Evolutionary conservation across 2,888 invertebrate genomes (phyloP).

Genomic region (Chymomyza procnemis): DNA sequence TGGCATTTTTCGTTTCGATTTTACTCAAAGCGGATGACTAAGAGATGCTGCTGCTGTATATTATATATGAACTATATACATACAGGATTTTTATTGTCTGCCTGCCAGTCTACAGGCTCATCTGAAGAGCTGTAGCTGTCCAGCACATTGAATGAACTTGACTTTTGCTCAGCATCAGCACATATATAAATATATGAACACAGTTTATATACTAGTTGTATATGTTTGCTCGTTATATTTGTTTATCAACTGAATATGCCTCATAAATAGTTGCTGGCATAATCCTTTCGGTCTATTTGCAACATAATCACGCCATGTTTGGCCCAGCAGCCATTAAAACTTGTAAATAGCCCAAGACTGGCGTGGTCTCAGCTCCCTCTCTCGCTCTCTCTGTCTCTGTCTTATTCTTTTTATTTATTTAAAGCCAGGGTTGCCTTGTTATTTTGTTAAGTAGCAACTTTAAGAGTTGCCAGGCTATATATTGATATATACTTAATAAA

Average conservation of each 20-base stretch:
- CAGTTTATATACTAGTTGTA: neutral
- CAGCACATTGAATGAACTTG: neutral
- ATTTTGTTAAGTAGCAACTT: no score
- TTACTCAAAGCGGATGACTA: slow-evolving; percentile 49
- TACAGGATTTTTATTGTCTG: neutral
- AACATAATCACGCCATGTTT: slow-evolving; percentile 11
- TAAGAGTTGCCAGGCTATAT: no score
- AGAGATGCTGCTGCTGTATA: slow-evolving; percentile 35
- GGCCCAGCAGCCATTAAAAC: slow-evolving; percentile 4
- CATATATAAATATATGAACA: neutral
- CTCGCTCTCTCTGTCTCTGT: neutral
- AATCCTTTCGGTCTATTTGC: slow-evolving; percentile 37
- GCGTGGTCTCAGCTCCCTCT: neutral
- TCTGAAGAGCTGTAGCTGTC: neutral
- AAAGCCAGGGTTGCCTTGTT: no score
- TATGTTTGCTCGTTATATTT: slow-evolving; percentile 18
- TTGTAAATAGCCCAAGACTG: neutral
- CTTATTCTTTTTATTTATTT: no score
- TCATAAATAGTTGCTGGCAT: neutral
- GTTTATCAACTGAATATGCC: slow-evolving; percentile 35
- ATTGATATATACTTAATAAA: no score
- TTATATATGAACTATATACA: neutral
- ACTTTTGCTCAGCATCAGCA: neutral
- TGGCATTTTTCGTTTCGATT: neutral
- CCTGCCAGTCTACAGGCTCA: neutral